phyloP scores from a whole-genome alignment of 1,140 invertebrate species.

The Diabrotica virgifera region DNA sequence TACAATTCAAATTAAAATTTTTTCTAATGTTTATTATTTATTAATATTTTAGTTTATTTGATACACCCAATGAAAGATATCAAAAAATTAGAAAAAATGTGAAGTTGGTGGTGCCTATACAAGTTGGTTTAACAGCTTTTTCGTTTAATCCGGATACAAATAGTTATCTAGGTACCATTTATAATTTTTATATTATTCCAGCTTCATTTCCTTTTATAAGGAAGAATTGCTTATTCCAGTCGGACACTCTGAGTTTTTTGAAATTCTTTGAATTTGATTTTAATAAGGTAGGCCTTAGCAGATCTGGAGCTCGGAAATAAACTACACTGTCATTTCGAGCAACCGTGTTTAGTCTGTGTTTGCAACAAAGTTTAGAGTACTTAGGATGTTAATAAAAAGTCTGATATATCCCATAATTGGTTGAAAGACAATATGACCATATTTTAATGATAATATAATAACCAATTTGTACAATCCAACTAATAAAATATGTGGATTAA shows the following conservation, averaged over 20 bases:
- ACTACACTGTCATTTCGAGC: no score
- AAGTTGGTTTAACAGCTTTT: constrained; percentile 64
- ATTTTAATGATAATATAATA: no score
- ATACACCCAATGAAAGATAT: constrained; percentile 62
- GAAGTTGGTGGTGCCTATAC: constrained; percentile 58
- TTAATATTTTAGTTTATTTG: constrained; percentile 65
- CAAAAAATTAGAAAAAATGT: constrained; percentile 56
- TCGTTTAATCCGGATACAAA: constrained; percentile 54
- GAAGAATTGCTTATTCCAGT: constrained; percentile 60
- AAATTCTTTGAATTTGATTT: constrained; percentile 66
- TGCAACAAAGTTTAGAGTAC: no score
- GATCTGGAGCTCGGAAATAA: neutral
- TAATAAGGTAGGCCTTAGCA: constrained; percentile 62
- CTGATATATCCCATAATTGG: no score
- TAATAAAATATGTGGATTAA: no score
- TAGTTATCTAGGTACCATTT: constrained; percentile 58
- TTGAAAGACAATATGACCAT: no score
- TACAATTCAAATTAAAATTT: constrained; percentile 3
- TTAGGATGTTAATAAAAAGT: no score
- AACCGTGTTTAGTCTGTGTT: no score
- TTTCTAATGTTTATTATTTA: constrained; percentile 6
- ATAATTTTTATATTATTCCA: constrained; percentile 69
- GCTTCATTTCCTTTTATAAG: constrained; percentile 57
- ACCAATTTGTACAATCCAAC: no score
- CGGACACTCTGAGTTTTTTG: constrained; percentile 63